Evolutionary conservation across 92 coral and sea anemone genomes (phyloP), one percentile per base, ranked within the genome.

Genomic region (Diadumene lineata): DNA sequence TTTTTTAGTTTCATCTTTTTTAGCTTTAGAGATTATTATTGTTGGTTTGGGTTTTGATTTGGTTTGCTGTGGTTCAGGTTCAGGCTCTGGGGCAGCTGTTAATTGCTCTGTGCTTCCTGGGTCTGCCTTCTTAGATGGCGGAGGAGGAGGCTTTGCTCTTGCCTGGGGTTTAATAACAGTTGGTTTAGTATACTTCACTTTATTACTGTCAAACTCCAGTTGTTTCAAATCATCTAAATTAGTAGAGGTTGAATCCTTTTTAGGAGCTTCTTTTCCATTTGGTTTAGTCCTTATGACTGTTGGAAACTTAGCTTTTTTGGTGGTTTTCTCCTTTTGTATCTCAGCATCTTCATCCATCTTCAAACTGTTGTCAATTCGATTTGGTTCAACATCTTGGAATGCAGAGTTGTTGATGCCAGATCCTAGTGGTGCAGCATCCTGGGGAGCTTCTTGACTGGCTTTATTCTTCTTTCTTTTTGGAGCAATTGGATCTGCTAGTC

Each of bases 21-120:
- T 61, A 27, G 23, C 60, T 56, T 69, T 76, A 9, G 86, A 68
- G 15, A 60, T 65, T 22, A 86, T 74, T 11, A 82, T 64, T 0
- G 91, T 75, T 62, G 91, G 84, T 66, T 77, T 80, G 58, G 24
- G 44, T 75, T 86, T 90, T 11, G 70, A 31, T 30, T 75, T 75
- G 22, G 11, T 61, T 60, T 24, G 31, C 11, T 38, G 68, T 28
- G 67, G 24, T 60, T n/a, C 9, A 3, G 61, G 62, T 26, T 27
- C 62, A 9, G 51, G 75, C 18, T 26, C 27, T 43, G 46, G 64
- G 19, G 26, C 19, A 1, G 18, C 64, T 51, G 64, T 51, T n/a
- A n/a, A n/a, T n/a, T n/a, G n/a, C n/a, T n/a, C n/a, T n/a, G 29
- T 31, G 27, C 21, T 38, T 16, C 55, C 46, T 28, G 51, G 63